Evolutionary conservation across 1,140 invertebrate genomes (phyloP).

Genomic region (Platyura marginata): DNA sequence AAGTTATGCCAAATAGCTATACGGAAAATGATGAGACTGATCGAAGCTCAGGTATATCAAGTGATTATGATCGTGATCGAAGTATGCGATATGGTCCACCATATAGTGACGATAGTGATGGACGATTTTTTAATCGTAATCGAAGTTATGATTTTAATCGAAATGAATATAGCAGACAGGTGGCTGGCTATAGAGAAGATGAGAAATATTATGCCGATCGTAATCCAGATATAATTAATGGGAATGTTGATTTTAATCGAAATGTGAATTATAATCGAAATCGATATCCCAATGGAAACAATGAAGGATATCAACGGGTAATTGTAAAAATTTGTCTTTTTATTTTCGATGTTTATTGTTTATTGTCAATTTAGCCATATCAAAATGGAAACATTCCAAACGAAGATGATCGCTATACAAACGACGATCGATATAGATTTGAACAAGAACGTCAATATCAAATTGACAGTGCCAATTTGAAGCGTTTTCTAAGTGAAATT

Average conservation of each 20-base stretch:
- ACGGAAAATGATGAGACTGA: constrained; percentile 8
- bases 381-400: neutral
- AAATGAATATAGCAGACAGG: neutral
- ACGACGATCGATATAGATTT: constrained; percentile 15
- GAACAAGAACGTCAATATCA: constrained; percentile 16
- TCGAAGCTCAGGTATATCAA: constrained; percentile 3
- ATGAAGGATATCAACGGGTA: no score
- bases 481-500: constrained; percentile 38
- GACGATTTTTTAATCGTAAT: neutral
- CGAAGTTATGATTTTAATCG: no score
- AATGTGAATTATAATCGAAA: neutral
- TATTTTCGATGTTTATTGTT: no score
- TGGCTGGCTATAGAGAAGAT: constrained; percentile 7
- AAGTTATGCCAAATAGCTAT: constrained; percentile 17
- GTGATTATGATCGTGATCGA: constrained; percentile 12
- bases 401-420: constrained; percentile 7
- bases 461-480: neutral
- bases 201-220: constrained; percentile 8
- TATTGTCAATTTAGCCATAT: neutral
- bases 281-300: no score
- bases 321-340: no score
- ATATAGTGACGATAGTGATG: constrained; percentile 6
- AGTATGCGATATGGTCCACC: constrained; percentile 20
- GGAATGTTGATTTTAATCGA: neutral
- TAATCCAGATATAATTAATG: neutral